Evolutionary conservation across 2,888 invertebrate species (phyloP), one percentile per base, ranked within the genome.

Genomic region (Schrankia costaestrigalis): DNA sequence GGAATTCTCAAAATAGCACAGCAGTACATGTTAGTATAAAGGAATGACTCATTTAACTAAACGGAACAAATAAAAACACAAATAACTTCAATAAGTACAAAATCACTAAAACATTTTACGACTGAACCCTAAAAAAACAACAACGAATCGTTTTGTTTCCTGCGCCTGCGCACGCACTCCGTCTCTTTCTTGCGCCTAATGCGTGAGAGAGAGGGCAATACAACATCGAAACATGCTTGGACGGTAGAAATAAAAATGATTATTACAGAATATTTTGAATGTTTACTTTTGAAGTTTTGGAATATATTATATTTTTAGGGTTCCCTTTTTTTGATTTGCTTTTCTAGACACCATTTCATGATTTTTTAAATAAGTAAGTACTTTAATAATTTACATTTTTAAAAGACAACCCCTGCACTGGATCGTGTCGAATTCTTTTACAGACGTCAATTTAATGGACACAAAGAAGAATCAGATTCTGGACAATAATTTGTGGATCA

Each of bases 121-220:
- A 43, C 17, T 32, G 53, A 32, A 40, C 54, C 41, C 42, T 36
- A 55, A 57, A 11, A 21, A 71, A 64, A 67, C 67, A 62, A 67
- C 59, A 40, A 55, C 28, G 46, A 26, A 53, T 42, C 59, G 67
- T 72, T 75, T 77, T 77, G 74, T 78, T 75, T 75, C 67, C 55
- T 62, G 57, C 59, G 64, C 65, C 56, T 57, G 67, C 53, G 61
- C 13, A 15, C 10, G 6, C 18, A n/a, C 1, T 12, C 18, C 11
- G 1, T 44, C 42, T n/a, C 25, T 33, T 18, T 49, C 38, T 9
- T 5, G 28, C 27, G 0, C 1, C 1, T 1, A 11, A 15, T 0
- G 14, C 5, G 1, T 37, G 27, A 46, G 1, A 8, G 25, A 7
- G 38, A 40, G 37, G 45, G 14, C 6, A 1, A 8, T 25, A 11